Percentiles rank a stretch among this genome's conserved stretches.
Evolutionary conservation across 1,140 invertebrate genomes (phyloP).

Genomic region (Schlechtendalia chinensis): DNA sequence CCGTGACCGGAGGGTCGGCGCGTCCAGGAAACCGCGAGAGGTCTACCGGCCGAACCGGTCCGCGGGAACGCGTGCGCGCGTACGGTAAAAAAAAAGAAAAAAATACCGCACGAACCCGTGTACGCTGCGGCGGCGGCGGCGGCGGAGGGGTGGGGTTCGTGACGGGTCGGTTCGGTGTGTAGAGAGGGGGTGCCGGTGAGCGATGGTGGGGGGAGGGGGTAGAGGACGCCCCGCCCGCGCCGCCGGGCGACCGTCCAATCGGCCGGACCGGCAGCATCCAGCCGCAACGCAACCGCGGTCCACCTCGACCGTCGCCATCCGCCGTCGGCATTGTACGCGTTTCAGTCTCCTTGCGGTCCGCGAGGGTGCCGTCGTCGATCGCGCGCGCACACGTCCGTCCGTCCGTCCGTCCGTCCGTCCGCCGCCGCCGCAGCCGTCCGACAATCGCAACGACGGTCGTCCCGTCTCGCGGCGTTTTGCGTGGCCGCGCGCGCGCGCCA

Average conservation of each 20-base stretch:
- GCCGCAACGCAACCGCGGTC: neutral
- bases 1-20: too few species aligned
- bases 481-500: neutral
- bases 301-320: too few species aligned
- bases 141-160: neutral
- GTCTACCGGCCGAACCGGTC: too few species aligned
- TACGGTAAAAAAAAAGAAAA: too few species aligned
- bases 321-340: too few species aligned
- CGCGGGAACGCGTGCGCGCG: too few species aligned
- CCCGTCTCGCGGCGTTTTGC: neutral
- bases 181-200: neutral
- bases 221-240: conserved; percentile 33
- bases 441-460: too few species aligned
- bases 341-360: neutral
- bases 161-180: neutral
- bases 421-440: neutral
- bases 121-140: too few species aligned
- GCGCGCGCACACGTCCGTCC: neutral
- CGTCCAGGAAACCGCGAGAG: too few species aligned
- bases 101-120: neutral
- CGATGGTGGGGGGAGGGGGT: neutral
- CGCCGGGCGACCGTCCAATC: conserved; percentile 47
- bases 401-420: too few species aligned
- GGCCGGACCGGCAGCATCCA: conserved; percentile 47
- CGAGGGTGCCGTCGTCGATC: conserved; percentile 11